phyloP scores from a whole-genome alignment of 2,888 invertebrate genomes.

The Slavum lentiscoides region DNA sequence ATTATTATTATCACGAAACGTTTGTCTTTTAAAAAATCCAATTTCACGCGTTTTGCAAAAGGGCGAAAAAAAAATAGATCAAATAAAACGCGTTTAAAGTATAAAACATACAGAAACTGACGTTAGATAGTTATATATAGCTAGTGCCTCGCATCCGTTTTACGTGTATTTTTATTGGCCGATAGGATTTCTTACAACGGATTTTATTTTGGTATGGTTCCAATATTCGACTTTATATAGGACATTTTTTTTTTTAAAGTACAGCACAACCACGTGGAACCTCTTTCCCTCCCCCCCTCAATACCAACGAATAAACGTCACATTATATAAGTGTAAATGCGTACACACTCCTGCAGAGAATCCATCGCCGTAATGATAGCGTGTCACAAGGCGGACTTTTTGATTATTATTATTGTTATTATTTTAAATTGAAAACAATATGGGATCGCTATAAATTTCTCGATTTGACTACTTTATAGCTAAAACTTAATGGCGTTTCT shows the following conservation, averaged over 20 bases:
- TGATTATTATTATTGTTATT: no score
- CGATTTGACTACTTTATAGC: no score
- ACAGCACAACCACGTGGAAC: background rate
- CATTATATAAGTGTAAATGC: background rate
- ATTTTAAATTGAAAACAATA: no score
- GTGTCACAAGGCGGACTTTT: no score
- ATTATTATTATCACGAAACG: background rate
- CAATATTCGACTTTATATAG: conserved; percentile 10
- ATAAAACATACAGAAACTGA: conserved; percentile 24
- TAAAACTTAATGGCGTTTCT: no score
- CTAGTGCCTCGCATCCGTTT: background rate
- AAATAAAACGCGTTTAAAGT: conserved; percentile 45
- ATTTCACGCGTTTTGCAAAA: conserved; percentile 26
- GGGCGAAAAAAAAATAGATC: conserved; percentile 35
- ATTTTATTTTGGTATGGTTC: conserved; percentile 25
- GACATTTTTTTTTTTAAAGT: background rate
- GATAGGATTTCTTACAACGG: conserved; percentile 19
- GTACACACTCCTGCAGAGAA: no score
- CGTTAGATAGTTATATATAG: no score
- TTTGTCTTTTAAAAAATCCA: conserved; percentile 14
- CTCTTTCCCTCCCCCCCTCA: background rate
- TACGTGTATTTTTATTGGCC: conserved; percentile 36
- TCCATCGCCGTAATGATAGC: no score
- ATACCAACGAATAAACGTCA: conserved; percentile 23
- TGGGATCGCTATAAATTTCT: no score